Base-by-base conservation (phyloP, 2,113 vertebrate genomes). In the Phainopepla nitens region DNA sequence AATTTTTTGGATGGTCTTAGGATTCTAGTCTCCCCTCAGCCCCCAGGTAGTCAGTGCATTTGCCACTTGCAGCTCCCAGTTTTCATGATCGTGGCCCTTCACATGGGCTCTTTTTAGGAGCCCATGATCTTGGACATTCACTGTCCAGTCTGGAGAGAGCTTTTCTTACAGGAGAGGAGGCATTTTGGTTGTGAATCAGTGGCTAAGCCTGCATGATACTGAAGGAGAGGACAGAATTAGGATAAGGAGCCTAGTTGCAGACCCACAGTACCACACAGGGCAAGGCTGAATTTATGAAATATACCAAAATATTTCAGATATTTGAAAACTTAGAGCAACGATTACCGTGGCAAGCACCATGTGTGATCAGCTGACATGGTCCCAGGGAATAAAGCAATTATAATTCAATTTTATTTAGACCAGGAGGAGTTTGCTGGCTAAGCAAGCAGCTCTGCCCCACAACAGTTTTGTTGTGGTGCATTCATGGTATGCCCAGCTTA, bases 251-350 rank as follows among this genome's bases (percentile, higher is more conserved):
- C 13, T 13, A 42, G 35, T 20, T 81, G 25, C 25, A 66, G 44
- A 49, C 17, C 5, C n/a, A 23, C 5, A 51, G 39, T 47, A 44
- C 28, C 9, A 28, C 17, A 31, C 4, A 6, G 13, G 28, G 39
- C 35, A 87, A 75, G 53, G 31, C 13, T 81, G 82, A 62, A 77
- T 90, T 92, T 70, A 61, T 83, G 3, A 65, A 86, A 68, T 50
- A 33, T 0, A 45, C 16, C 21, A 77, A 61, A 73, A 45, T 42
- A 5, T 15, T 44, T 58, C 21, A 68, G 35, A 17, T 57, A 66
- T 15, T 49, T 87, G 35, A 62, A 56, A 91, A 82, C 14, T 39
- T 35, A 31, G 9, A 88, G 39, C 39, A 54, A 23, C 14, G n/a
- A 7, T 91, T 90, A 44, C 6, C 4, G 4, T 44, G 44, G 22